Conservation (phyloP, 2,113 vertebrate species). For the Phocoena sinus region DNA sequence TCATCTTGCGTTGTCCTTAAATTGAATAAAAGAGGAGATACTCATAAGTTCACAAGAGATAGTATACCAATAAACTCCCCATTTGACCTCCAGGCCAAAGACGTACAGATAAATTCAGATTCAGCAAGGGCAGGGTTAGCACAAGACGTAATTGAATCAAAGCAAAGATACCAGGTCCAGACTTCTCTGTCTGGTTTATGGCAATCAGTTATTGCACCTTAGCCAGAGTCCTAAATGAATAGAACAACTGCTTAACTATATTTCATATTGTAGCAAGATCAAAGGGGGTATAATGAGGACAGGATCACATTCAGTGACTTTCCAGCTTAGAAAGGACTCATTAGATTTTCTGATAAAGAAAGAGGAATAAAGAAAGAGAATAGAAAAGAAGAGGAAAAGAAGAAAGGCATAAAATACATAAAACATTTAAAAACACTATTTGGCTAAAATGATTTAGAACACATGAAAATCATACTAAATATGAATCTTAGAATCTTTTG, state of each 20-base stretch:
- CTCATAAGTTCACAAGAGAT: neutral
- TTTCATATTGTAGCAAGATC: neutral
- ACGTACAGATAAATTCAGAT: neutral
- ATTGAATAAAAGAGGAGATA: neutral
- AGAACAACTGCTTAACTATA: neutral
- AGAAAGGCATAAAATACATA: neutral
- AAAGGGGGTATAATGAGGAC: neutral
- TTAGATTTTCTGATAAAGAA: neutral
- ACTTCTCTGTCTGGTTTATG: neutral
- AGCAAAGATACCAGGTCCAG: neutral
- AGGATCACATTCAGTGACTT: neutral
- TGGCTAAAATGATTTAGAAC: neutral
- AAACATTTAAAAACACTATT: neutral
- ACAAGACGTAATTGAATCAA: neutral
- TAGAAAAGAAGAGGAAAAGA: neutral
- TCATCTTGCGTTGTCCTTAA: neutral
- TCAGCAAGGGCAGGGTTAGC: neutral
- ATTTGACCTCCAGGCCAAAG: slow-evolving; percentile 28
- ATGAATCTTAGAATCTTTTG: too few species aligned
- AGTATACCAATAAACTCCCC: neutral
- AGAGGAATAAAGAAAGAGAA: neutral
- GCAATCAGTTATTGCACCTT: neutral
- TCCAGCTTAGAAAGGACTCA: neutral
- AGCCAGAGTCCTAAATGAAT: neutral
- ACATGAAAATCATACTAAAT: neutral